Percentiles rank a stretch among this genome's conserved stretches.
Conservation (phyloP, 2,797 vertebrate species). For the Amblyraja radiata region DNA sequence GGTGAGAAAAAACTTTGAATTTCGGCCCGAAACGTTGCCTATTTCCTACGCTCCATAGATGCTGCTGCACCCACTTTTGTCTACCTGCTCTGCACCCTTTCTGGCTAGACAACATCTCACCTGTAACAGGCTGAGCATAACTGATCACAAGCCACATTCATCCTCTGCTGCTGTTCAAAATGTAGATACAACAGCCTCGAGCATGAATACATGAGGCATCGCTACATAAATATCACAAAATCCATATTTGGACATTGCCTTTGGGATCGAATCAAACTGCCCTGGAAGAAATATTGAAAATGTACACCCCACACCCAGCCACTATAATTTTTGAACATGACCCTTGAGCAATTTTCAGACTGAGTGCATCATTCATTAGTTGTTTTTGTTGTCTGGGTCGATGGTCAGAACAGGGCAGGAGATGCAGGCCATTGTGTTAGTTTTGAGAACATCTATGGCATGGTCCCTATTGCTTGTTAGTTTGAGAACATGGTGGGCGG, state of each 20-base stretch:
- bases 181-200: background rate
- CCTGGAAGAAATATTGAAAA: background rate
- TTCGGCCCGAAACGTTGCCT: too few species aligned
- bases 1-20: too few species aligned
- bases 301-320: background rate
- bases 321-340: background rate
- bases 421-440: background rate
- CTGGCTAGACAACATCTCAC: too few species aligned
- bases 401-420: background rate
- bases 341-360: background rate
- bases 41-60: too few species aligned
- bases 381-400: background rate
- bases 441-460: background rate
- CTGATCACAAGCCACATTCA: too few species aligned
- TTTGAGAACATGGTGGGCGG: too few species aligned
- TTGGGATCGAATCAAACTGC: constrained; percentile 13
- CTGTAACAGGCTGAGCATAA: too few species aligned
- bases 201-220: background rate
- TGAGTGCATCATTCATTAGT: background rate
- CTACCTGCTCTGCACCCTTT: too few species aligned
- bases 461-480: background rate
- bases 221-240: constrained; percentile 2
- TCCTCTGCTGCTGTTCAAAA: background rate
- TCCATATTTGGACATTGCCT: background rate
- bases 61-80: too few species aligned